phyloP scores from a whole-genome alignment of 2,888 invertebrate species.

The Lasiommata megera region DNA sequence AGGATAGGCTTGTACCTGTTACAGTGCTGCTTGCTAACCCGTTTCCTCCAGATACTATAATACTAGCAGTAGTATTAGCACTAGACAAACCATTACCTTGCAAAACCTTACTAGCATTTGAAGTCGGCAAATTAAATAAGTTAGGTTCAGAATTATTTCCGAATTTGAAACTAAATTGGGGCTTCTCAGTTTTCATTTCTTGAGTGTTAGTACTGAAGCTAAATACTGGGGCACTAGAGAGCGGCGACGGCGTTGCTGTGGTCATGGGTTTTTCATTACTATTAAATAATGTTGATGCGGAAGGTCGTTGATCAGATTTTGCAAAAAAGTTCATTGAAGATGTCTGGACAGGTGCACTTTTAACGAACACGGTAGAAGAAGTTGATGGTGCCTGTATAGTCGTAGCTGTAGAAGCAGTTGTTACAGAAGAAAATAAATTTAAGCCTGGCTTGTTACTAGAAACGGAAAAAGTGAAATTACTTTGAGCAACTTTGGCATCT shows the following conservation, averaged over 20 bases:
- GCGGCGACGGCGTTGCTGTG: slow-evolving; percentile 19
- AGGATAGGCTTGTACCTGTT: slow-evolving; percentile 37
- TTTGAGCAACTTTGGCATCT: slow-evolving; percentile 29
- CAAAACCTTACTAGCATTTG: slow-evolving; percentile 19
- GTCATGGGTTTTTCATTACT: slow-evolving; percentile 34
- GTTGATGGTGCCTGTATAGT: slow-evolving; percentile 22
- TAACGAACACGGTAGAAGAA: slow-evolving; percentile 34
- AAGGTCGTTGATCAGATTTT: slow-evolving; percentile 35
- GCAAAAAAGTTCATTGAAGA: slow-evolving; percentile 41
- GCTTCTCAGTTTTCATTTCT: slow-evolving; percentile 42
- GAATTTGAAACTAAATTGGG: slow-evolving; percentile 58
- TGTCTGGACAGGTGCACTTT: slow-evolving; percentile 24
- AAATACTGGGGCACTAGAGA: slow-evolving; percentile 45
- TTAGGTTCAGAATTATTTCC: slow-evolving; percentile 42
- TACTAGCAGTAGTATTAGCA: slow-evolving; percentile 21
- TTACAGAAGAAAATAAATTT: slow-evolving; percentile 38
- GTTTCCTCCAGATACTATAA: slow-evolving; percentile 21
- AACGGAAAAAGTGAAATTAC: slow-evolving; percentile 40
- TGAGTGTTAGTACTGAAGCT: slow-evolving; percentile 47
- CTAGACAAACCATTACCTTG: slow-evolving; percentile 17
- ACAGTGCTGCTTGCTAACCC: slow-evolving; percentile 24
- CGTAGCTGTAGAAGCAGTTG: slow-evolving; percentile 29
- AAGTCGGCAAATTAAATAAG: slow-evolving; percentile 37
- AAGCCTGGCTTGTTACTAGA: slow-evolving; percentile 27
- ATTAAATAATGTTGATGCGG: slow-evolving; percentile 39